phyloP scores from a whole-genome alignment of 1,140 invertebrate genomes.

The Lethrus apterus region DNA sequence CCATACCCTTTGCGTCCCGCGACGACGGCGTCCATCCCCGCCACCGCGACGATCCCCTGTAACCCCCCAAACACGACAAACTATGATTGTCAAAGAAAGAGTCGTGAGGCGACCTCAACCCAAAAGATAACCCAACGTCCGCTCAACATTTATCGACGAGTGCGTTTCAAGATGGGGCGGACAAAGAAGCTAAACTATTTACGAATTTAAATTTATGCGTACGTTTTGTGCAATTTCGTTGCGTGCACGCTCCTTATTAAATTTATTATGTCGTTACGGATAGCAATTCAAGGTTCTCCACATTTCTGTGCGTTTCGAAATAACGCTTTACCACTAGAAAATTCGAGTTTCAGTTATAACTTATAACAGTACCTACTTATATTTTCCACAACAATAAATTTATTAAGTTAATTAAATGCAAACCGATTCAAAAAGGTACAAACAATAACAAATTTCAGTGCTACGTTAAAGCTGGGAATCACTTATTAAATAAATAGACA shows the following conservation, averaged over 20 bases:
- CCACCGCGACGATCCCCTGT: slow-evolving; percentile 20
- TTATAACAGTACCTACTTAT: too few species aligned
- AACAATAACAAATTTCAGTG: too few species aligned
- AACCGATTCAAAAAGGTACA: too few species aligned
- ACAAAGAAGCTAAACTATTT: background rate
- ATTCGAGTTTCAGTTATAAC: too few species aligned
- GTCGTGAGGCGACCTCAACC: slow-evolving; percentile 30
- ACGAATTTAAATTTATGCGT: background rate
- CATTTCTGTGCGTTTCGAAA: background rate
- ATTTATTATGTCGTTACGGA: background rate
- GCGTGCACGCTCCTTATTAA: background rate
- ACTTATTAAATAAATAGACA: too few species aligned
- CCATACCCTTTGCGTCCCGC: slow-evolving; percentile 29
- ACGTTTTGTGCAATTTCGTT: background rate
- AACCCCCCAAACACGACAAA: slow-evolving; percentile 22
- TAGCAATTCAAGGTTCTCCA: background rate
- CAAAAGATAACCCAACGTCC: slow-evolving; percentile 29
- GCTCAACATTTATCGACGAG: slow-evolving; percentile 13
- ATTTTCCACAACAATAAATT: too few species aligned
- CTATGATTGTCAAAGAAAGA: slow-evolving; percentile 31
- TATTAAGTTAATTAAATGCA: too few species aligned
- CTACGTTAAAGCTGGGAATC: too few species aligned
- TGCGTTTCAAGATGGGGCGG: background rate
- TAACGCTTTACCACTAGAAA: too few species aligned
- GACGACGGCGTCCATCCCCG: slow-evolving; percentile 29